These are phyloP conservation scores for human DNA, from an alignment of 2,113 vertebrate genomes.

Conservation along the genomic window DNA sequence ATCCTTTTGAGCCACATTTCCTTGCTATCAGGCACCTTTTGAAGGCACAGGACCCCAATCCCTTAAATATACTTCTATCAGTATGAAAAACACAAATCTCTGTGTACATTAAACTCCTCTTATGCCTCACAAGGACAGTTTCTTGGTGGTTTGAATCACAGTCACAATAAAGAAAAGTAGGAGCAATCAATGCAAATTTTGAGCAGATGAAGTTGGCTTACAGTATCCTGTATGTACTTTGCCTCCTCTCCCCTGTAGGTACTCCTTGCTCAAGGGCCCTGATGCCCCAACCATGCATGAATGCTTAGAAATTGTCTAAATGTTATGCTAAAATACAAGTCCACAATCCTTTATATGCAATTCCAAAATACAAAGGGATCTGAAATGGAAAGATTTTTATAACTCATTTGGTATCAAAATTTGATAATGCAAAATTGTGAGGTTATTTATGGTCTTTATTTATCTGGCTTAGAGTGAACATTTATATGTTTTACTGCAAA, in stretches of 20 bases:
- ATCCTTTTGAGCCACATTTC: background rate
- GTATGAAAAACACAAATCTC: background rate
- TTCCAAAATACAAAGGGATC: conserved; percentile 39
- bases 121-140: background rate
- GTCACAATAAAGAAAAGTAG: background rate
- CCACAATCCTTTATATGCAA: background rate
- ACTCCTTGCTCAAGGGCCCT: background rate
- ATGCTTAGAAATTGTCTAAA: conserved; percentile 3
- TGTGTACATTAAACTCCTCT: background rate
- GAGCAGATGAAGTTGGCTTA: background rate
- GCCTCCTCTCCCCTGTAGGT: background rate
- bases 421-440: conserved; percentile 25
- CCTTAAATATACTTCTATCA: background rate
- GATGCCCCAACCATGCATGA: background rate
- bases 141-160: conserved; percentile 5
- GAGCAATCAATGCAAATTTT: background rate
- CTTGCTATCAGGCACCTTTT: background rate
- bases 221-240: background rate
- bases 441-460: conserved; percentile 42
- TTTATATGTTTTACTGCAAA: conserved; percentile 31
- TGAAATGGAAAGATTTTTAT: conserved; percentile 43
- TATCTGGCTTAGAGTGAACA: conserved; percentile 46
- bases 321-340: conserved; percentile 36
- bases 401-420: conserved; percentile 46
- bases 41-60: background rate